Percentiles rank a stretch among this genome's conserved stretches.
These are phyloP conservation scores for Callyntrura sp. DNA, from an alignment of 2,888 invertebrate genomes.

Conservation along the genomic window DNA sequence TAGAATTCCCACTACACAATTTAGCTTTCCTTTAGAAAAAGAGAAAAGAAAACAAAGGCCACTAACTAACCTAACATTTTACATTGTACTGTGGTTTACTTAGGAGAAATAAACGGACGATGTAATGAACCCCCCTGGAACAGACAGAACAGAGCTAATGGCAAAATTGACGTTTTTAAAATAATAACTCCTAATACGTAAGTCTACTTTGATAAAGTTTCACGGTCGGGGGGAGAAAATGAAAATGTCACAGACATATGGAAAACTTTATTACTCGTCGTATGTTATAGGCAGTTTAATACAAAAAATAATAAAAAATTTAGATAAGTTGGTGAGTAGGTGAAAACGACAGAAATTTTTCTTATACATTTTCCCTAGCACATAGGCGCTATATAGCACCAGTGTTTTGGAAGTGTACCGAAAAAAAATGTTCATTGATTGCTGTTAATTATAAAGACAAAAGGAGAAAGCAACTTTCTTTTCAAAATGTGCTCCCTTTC, in stretches of 20 bases:
- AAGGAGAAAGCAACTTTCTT: slow-evolving; percentile 46
- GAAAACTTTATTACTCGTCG: not conserved
- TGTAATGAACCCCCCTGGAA: not conserved
- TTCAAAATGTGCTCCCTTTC: not conserved
- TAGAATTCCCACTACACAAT: no score
- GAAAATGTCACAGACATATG: not conserved
- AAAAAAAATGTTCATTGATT: slow-evolving; percentile 57
- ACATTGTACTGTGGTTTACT: not conserved
- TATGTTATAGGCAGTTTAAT: no score
- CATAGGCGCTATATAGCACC: not conserved
- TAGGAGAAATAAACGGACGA: no score
- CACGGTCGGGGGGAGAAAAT: no score
- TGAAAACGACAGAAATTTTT: no score
- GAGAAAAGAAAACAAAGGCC: not conserved
- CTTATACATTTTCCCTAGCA: slow-evolving; percentile 22
- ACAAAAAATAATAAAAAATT: no score
- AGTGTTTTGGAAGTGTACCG: slow-evolving; percentile 5
- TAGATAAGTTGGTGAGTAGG: no score
- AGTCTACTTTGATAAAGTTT: not conserved
- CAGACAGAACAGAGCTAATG: not conserved
- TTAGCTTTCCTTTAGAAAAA: no score
- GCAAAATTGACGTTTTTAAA: not conserved
- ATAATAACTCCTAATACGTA: not conserved
- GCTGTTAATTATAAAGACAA: slow-evolving; percentile 65
- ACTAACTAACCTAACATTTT: not conserved